These are phyloP conservation scores for Bryconaethiops microstoma DNA, from an alignment of 2,797 vertebrate species.

Conservation along the genomic window DNA sequence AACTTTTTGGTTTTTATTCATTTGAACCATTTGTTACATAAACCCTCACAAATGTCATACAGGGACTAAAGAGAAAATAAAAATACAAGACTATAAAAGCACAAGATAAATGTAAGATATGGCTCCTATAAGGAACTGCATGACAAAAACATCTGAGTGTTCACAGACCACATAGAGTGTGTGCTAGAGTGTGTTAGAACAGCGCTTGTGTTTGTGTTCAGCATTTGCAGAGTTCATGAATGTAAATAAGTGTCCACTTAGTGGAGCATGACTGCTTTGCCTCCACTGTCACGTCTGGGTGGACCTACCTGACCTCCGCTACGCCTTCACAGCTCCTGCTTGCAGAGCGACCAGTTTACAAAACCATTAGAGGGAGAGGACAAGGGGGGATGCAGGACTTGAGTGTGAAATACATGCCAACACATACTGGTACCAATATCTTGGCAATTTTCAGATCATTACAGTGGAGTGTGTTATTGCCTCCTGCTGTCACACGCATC, in stretches of 20 bases:
- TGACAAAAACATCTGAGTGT: neutral
- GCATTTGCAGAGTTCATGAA: conserved; percentile 1
- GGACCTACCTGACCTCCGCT: conserved; percentile 25
- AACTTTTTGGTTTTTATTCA: too few relatives aligned
- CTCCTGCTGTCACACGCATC: neutral
- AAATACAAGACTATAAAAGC: too few relatives aligned
- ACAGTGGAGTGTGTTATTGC: neutral
- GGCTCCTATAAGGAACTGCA: neutral
- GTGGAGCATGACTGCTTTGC: conserved; percentile 16
- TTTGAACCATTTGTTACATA: too few relatives aligned
- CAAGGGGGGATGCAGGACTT: neutral
- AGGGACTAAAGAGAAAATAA: too few relatives aligned
- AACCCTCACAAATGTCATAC: too few relatives aligned
- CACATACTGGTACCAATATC: neutral
- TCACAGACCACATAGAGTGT: conserved; percentile 2
- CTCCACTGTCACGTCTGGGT: conserved; percentile 19
- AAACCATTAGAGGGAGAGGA: conserved; percentile 2
- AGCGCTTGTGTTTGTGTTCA: neutral
- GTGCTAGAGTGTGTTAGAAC: too few relatives aligned
- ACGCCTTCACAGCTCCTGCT: conserved; percentile 1
- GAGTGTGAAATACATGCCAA: neutral
- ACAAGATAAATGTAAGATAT: neutral
- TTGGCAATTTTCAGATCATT: neutral
- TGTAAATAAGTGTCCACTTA: conserved; percentile 32
- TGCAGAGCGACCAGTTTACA: neutral